Conservation (phyloP, 2,797 vertebrate species). For the Selene dorsalis region DNA sequence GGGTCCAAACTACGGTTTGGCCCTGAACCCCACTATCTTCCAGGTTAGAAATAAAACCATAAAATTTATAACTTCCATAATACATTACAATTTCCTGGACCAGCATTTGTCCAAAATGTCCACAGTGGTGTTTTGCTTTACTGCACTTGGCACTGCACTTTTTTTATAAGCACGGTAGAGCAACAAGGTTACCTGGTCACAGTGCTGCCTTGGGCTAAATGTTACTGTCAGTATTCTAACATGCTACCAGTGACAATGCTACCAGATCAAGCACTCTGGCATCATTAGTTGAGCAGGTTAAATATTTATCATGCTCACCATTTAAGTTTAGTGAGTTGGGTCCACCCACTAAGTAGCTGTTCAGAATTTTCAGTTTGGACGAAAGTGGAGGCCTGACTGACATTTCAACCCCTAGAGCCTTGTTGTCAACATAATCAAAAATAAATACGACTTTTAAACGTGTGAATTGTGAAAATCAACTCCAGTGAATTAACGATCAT, state of each 20-base stretch:
- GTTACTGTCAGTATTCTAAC: not conserved
- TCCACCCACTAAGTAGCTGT: not conserved
- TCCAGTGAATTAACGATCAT: not conserved
- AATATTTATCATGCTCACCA: no score
- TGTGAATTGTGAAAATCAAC: no score
- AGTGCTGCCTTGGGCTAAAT: not conserved
- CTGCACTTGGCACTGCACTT: not conserved
- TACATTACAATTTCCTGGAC: not conserved
- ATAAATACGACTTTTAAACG: no score
- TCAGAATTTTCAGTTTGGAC: not conserved
- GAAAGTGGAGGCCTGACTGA: not conserved
- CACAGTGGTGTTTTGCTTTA: not conserved
- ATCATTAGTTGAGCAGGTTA: not conserved
- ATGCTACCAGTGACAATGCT: not conserved
- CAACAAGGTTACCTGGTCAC: not conserved
- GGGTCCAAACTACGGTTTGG: not conserved
- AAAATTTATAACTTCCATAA: not conserved
- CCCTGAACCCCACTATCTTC: conserved; percentile 1
- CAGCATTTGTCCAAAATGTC: not conserved
- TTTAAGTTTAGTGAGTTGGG: not conserved
- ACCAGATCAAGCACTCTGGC: not conserved
- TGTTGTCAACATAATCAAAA: no score
- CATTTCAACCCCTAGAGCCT: no score
- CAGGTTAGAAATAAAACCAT: not conserved
- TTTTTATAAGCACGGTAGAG: not conserved